Evolutionary conservation across 2,888 invertebrate genomes (phyloP).

Genomic region (Temnothorax ravouxi): DNA sequence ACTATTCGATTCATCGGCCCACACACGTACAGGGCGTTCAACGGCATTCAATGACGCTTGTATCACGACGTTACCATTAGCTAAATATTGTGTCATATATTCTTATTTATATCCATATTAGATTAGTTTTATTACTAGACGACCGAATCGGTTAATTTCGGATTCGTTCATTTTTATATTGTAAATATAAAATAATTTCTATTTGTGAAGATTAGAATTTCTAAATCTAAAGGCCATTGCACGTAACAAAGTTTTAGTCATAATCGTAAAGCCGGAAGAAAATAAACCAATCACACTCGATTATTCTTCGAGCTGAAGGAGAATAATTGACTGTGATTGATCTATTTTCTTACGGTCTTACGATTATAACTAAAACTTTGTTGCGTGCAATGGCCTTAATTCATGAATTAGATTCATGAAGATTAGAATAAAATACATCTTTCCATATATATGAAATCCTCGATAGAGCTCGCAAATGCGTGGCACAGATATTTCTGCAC

Average conservation of each 20-base stretch:
- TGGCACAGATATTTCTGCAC: not conserved
- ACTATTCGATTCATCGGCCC: slow-evolving; percentile 51
- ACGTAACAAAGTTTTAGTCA: too few species aligned
- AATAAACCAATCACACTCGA: too few species aligned
- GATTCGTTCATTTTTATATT: not conserved
- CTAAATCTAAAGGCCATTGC: too few species aligned
- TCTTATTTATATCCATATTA: not conserved
- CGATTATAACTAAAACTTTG: too few species aligned
- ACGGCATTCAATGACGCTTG: not conserved
- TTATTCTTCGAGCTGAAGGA: too few species aligned
- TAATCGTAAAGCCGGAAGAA: too few species aligned
- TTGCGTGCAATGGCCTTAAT: too few species aligned
- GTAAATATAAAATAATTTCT: not conserved
- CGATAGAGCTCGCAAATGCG: not conserved
- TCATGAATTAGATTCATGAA: not conserved
- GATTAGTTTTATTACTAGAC: slow-evolving; percentile 10
- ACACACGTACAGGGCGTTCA: slow-evolving; percentile 10
- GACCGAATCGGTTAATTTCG: slow-evolving; percentile 25
- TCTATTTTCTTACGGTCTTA: too few species aligned
- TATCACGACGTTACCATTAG: slow-evolving; percentile 6
- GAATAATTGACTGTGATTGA: too few species aligned
- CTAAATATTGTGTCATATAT: slow-evolving; percentile 18
- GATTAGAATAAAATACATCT: not conserved
- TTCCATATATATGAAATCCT: not conserved
- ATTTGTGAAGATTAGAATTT: not conserved